These are phyloP conservation scores for Stegana nigrithorax DNA, from an alignment of 2,888 invertebrate genomes.

Conservation along the genomic window DNA sequence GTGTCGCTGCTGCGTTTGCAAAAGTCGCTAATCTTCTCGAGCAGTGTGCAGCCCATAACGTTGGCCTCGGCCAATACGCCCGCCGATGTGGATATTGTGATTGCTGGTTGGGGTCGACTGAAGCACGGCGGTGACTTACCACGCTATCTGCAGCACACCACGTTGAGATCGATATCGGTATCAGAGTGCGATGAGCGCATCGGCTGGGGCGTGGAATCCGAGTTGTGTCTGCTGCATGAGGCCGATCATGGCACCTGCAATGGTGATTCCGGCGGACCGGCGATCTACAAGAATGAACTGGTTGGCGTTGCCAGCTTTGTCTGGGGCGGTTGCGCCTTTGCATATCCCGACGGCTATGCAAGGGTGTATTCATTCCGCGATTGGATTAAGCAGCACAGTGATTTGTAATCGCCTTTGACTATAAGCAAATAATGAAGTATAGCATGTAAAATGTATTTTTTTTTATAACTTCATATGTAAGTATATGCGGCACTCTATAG, in stretches of 20 bases:
- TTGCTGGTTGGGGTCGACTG: conserved; percentile 60
- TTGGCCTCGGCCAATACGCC: conserved; percentile 48
- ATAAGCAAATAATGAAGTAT: not conserved
- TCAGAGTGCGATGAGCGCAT: conserved; percentile 37
- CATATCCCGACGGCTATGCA: conserved; percentile 62
- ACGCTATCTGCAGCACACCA: conserved; percentile 51
- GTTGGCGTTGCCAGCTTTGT: conserved; percentile 60
- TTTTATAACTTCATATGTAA: too few relatives aligned
- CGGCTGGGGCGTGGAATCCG: conserved; percentile 33
- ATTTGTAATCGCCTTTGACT: too few relatives aligned
- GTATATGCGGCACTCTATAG: too few relatives aligned
- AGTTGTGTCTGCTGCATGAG: conserved; percentile 55
- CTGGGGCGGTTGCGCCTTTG: conserved; percentile 45
- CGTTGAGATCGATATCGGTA: conserved; percentile 40
- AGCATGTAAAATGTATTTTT: not conserved
- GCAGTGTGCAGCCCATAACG: conserved; percentile 46
- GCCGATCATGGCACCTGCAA: conserved; percentile 53
- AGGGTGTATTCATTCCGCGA: conserved; percentile 46
- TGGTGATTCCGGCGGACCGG: conserved; percentile 63
- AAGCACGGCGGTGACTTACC: conserved; percentile 46
- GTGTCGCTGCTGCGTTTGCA: conserved; percentile 49
- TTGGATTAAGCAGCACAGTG: conserved; percentile 51
- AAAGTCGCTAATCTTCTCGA: conserved; percentile 45
- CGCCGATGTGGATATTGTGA: conserved; percentile 38
- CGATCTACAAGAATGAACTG: conserved; percentile 48